Base-by-base conservation (phyloP, 2,797 vertebrate genomes). In the Myotis daubentonii region DNA sequence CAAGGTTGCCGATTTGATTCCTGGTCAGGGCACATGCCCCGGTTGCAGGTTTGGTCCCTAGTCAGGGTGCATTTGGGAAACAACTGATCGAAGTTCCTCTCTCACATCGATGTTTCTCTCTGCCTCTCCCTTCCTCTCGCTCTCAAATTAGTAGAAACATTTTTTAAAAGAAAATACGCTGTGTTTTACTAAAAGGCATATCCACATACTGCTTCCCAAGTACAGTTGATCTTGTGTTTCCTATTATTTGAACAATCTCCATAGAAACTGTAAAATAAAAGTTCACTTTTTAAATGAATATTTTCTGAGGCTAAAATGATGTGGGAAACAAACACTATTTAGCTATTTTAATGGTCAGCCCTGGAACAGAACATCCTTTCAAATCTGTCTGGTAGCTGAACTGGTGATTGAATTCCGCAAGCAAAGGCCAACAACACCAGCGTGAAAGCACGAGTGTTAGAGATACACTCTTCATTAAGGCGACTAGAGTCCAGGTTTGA, bases 241-340 rank as follows among this genome's bases (percentile, higher is more conserved):
- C 89, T 95, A 38, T 95, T 97, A 95, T 96, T 97, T 93, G 81
- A 60, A 79, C 1, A 4, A 16, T 98, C 93, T 93, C 96, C 94
- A 97, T 92, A 91, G 97, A 97, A 97, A 98, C 97, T 1, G 16
- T 62, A 68, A 89, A 97, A 84, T 66, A 80, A 53, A 97, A 98
- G 93, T 72, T 93, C 53, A 60, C 60, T 97, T 96, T 93, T 96
- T 95, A 93, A 60, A 72, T 84, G 49, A 97, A 97, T 80, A 6
- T 13, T 3, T 96, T 44, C 7, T 60, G 74, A 94, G 84, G 82
- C 60, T 91, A 94, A 91, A 97, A 92, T 91, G 91, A 84, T 83
- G 71, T 95, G 75, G 84, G 90, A 97, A 87, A 94, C 41, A 87
- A 84, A 91, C 81, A 51, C 10, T 20, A 28, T 19, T 82, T 89